Evolutionary conservation across 2,888 invertebrate genomes (phyloP).

Genomic region (Leptinotarsa rubiginosa): DNA sequence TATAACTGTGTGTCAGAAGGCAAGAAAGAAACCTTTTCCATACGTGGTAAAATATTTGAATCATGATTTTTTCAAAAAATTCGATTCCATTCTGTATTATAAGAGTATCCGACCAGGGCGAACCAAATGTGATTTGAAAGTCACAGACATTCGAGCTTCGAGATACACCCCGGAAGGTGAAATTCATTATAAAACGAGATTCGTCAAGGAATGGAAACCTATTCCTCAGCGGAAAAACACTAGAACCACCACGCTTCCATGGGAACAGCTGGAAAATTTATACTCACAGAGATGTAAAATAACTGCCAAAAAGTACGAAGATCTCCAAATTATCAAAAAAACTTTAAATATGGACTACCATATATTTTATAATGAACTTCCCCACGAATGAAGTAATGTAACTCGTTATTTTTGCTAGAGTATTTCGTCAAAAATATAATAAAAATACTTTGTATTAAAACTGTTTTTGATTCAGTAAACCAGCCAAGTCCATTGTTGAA

Average conservation of each 20-base stretch:
- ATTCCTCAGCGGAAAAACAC: background rate
- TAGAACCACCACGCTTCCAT: background rate
- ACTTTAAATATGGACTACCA: constrained; percentile 2
- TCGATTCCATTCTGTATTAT: constrained; percentile 30
- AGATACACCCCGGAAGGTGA: constrained; percentile 33
- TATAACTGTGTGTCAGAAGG: constrained; percentile 24
- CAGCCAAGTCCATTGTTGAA: constrained; percentile 3
- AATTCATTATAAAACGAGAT: constrained; percentile 14
- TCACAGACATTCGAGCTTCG: constrained; percentile 40
- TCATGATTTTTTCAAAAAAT: constrained; percentile 33
- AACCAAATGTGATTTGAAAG: constrained; percentile 36
- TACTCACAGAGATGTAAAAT: background rate
- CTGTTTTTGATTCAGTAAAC: background rate
- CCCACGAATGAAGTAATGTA: background rate
- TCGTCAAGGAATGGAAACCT: background rate
- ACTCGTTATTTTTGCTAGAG: background rate
- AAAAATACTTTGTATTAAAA: background rate
- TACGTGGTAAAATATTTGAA: constrained; percentile 38
- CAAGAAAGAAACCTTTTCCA: constrained; percentile 30
- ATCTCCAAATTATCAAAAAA: background rate
- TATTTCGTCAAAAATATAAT: background rate
- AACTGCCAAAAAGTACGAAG: background rate
- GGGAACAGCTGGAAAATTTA: constrained; percentile 6
- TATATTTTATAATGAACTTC: constrained; percentile 2
- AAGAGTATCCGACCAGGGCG: constrained; percentile 40